Conservation (phyloP, 2,888 invertebrate species). For the Strigamia transsilvanica region DNA sequence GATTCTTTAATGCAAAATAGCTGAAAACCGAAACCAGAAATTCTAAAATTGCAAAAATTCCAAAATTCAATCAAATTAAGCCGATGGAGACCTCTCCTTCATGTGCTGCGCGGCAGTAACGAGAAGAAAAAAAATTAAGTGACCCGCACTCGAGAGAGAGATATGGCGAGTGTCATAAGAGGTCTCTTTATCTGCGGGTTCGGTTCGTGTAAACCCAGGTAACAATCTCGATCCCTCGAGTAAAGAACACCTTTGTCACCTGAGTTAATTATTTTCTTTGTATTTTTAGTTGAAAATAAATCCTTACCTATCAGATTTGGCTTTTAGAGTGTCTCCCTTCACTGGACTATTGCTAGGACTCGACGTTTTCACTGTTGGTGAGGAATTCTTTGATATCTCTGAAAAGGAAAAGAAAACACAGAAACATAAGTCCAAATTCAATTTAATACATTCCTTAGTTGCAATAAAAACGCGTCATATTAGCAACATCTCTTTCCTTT, state of each 20-base stretch:
- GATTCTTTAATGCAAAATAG: neutral
- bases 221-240: slow-evolving; percentile 40
- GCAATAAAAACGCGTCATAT: slow-evolving; percentile 6
- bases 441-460: neutral
- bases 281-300: slow-evolving; percentile 14
- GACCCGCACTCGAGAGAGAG: slow-evolving; percentile 19
- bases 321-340: slow-evolving; percentile 55
- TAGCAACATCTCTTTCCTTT: neutral
- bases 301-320: slow-evolving; percentile 56
- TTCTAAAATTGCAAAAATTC: no score
- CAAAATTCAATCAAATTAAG: neutral
- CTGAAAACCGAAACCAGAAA: no score
- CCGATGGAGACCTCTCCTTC: neutral
- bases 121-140: slow-evolving; percentile 33
- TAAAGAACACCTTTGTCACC: slow-evolving; percentile 32
- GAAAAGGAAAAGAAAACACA: slow-evolving; percentile 28
- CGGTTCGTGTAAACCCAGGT: slow-evolving; percentile 39
- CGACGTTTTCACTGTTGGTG: slow-evolving; percentile 55
- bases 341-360: slow-evolving; percentile 55
- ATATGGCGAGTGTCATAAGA: slow-evolving; percentile 36
- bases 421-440: neutral
- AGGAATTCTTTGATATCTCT: slow-evolving; percentile 56
- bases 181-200: slow-evolving; percentile 38
- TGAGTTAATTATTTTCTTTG: neutral
- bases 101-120: neutral